Evolutionary conservation across 2,797 vertebrate genomes (phyloP).

Genomic region (Vireo griseus): DNA sequence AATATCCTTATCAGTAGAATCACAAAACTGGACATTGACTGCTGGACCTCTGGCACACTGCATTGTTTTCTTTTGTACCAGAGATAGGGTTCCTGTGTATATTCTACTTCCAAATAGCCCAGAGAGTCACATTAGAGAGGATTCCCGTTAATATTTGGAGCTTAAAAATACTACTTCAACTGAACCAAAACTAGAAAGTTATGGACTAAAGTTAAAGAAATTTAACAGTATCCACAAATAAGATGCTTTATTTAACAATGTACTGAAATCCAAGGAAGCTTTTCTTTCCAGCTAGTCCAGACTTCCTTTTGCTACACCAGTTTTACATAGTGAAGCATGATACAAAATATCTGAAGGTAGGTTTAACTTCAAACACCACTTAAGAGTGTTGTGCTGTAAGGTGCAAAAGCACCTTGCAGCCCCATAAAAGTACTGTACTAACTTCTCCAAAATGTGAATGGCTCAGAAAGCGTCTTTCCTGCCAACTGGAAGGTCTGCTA

Average conservation of each 20-base stretch:
- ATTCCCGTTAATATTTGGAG: neutral
- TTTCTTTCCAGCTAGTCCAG: neutral
- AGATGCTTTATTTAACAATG: neutral
- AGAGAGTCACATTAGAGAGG: neutral
- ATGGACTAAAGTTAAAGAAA: neutral
- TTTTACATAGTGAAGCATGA: neutral
- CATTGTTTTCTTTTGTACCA: neutral
- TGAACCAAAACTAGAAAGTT: neutral
- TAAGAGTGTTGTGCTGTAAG: neutral
- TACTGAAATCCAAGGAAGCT: neutral
- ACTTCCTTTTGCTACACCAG: neutral
- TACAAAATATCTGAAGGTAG: neutral
- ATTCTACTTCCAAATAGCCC: neutral
- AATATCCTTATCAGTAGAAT: neutral
- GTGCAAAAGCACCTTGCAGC: neutral
- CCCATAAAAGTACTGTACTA: neutral
- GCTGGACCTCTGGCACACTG: neutral
- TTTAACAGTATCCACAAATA: neutral
- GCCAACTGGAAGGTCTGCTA: neutral
- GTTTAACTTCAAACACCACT: neutral
- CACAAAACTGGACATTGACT: neutral
- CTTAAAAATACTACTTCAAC: neutral
- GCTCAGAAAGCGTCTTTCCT: neutral
- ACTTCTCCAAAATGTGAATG: neutral
- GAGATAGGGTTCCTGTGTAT: neutral